Percentiles rank a stretch among this genome's conserved stretches.
Evolutionary conservation across 2,888 invertebrate genomes (phyloP).

Genomic region (Limulus polyphemus): DNA sequence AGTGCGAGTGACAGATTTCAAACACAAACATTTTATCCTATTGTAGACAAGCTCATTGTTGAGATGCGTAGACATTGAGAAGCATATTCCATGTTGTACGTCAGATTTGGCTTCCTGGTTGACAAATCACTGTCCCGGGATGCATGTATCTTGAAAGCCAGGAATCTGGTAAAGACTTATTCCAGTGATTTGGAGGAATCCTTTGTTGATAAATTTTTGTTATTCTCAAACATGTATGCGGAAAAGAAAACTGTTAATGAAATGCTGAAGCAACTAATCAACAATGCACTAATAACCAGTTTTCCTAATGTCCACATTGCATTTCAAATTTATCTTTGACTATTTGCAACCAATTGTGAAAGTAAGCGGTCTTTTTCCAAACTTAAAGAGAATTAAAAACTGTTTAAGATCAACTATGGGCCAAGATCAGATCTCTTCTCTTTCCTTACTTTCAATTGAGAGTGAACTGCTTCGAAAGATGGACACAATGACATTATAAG

Average conservation of each 20-base stretch:
- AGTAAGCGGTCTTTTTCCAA: neutral
- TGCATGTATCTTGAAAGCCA: neutral
- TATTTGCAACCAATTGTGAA: too few relatives aligned
- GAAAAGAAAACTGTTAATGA: neutral
- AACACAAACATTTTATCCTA: neutral
- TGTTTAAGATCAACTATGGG: neutral
- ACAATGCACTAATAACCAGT: neutral
- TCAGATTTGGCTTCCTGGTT: neutral
- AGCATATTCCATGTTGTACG: too few relatives aligned
- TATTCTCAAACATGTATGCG: neutral
- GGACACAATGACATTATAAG: too few relatives aligned
- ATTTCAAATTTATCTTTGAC: neutral
- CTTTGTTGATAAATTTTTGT: neutral
- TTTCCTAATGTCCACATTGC: neutral
- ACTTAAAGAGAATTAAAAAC: neutral
- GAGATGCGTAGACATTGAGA: neutral
- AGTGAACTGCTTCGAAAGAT: neutral
- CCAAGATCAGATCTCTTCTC: conserved; percentile 8
- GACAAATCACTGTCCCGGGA: neutral
- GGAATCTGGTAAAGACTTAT: neutral
- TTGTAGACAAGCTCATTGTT: neutral
- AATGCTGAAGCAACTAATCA: neutral
- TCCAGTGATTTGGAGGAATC: neutral
- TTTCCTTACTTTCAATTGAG: neutral
- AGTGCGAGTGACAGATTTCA: neutral